Conservation (phyloP, 2,113 vertebrate genomes). For the Pan paniscus region DNA sequence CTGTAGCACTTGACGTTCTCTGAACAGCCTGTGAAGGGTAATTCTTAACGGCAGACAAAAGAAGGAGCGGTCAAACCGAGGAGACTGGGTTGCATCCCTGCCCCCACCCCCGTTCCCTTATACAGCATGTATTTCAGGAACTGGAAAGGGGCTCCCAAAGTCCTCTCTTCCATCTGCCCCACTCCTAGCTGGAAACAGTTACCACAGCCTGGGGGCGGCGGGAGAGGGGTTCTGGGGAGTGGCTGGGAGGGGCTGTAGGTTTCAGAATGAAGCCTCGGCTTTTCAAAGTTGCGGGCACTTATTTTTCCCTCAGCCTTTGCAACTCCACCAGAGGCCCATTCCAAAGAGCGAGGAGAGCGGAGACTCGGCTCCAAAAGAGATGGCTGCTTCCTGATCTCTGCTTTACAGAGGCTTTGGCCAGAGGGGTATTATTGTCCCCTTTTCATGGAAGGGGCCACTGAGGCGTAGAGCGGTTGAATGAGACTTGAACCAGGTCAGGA, state of each 20-base stretch:
- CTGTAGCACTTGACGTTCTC: not conserved
- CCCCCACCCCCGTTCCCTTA: fast-evolving
- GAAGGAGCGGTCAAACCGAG: not conserved
- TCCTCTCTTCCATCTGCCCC: not conserved
- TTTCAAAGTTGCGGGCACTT: not conserved
- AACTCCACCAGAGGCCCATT: not conserved
- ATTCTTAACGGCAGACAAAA: constrained; percentile 24
- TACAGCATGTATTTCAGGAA: not conserved
- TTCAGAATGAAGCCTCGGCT: not conserved
- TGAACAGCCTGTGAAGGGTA: not conserved
- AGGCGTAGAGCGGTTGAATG: not conserved
- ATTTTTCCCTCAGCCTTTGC: not conserved
- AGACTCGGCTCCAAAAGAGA: not conserved
- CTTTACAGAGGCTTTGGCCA: not conserved
- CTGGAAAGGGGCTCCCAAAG: not conserved
- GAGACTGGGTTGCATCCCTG: not conserved
- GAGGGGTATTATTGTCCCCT: not conserved
- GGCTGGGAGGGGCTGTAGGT: too few species aligned
- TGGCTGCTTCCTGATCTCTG: not conserved
- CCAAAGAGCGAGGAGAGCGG: not conserved
- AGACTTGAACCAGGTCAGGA: not conserved
- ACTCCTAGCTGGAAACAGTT: constrained; percentile 13
- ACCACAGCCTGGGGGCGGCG: not conserved
- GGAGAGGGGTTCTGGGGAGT: not conserved
- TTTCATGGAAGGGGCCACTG: not conserved